Base-by-base conservation (phyloP, 30 jellyfish, hydroid and myxozoan genomes). In the Aurelia sp. region DNA sequence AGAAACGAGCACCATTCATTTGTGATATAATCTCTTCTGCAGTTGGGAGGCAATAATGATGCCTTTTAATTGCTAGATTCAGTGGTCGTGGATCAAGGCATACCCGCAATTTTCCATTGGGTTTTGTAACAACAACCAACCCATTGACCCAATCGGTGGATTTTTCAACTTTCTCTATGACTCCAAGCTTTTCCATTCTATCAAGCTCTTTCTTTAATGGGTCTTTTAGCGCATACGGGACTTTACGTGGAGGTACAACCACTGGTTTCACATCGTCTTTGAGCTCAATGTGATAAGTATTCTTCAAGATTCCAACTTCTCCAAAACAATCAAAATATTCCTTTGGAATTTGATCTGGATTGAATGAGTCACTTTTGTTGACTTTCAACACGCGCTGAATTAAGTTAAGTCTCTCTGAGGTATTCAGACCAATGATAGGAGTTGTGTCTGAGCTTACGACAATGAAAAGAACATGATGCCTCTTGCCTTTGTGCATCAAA, bases 91-190 rank as follows among this genome's bases (percentile, higher is more conserved):
- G 33, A 27, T 27, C 33, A 17, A 67, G 81, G 81, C 95, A 89
- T 38, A 89, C 55, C 62, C 91, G 91, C 16, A 89, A 60, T 61
- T 50, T 74, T 13, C 96, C 97, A 67, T 89, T 74, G 19, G 91
- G 82, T 76, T 89, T 89, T 33, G 51, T 64, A 4, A 73, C 79
- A 57, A 40, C 63, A 40, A 78, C 97, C 22, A 89, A 67, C 9
- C 62, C 51, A 60, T 70, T 47, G 66, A 84, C 95, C 95, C 93
- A 89, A 31, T 81, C 89, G 12, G 89, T 72, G 30, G 78, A 63
- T 57, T 71, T 77, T 21, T 86, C 81, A 52, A 89, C 90, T 31
- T 63, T 53, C 27, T 70, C 88, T 30, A 78, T 79, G 83, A 88
- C 78, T 11, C 67, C 81, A 24, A 88, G 88, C 35, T 78, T 66